A percentile compares a stretch with the other conserved stretches of the same genome.
Conservation (phyloP, 2,797 vertebrate species). For the Myotis myotis region DNA sequence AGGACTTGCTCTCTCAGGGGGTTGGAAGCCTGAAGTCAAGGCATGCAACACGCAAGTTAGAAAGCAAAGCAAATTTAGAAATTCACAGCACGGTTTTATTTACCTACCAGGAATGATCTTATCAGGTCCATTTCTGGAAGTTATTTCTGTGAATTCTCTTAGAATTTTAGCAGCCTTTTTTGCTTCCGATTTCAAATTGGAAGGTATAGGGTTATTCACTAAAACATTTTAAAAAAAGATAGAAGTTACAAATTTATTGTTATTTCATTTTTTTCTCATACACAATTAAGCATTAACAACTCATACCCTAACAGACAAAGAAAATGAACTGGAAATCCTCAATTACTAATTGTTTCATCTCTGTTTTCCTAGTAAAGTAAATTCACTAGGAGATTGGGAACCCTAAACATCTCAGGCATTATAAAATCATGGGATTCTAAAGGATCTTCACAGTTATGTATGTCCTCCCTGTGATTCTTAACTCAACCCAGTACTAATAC, state of each 20-base stretch:
- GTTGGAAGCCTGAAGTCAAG: not conserved
- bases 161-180: conserved; percentile 98
- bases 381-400: not conserved
- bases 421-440: not conserved
- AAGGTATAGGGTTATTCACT: conserved; percentile 95
- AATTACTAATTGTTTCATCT: not conserved
- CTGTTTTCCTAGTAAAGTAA: not conserved
- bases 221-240: conserved; percentile 59
- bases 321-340: not conserved
- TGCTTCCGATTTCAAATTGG: conserved; percentile 94
- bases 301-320: not conserved
- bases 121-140: conserved; percentile 93
- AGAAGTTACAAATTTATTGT: not conserved
- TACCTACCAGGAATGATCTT: conserved; percentile 95
- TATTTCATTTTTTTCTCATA: not conserved
- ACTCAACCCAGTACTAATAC: not conserved
- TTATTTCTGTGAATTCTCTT: conserved; percentile 96
- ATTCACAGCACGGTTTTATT: not conserved
- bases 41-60: no score
- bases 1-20: not conserved
- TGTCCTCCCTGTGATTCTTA: not conserved
- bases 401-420: not conserved
- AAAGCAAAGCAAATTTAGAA: not conserved
- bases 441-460: not conserved
- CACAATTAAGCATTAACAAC: not conserved